Evolutionary conservation across 2,888 invertebrate genomes (phyloP), one percentile per base, ranked within the genome.

Genomic region (Caenorhabditis doughertyi): DNA sequence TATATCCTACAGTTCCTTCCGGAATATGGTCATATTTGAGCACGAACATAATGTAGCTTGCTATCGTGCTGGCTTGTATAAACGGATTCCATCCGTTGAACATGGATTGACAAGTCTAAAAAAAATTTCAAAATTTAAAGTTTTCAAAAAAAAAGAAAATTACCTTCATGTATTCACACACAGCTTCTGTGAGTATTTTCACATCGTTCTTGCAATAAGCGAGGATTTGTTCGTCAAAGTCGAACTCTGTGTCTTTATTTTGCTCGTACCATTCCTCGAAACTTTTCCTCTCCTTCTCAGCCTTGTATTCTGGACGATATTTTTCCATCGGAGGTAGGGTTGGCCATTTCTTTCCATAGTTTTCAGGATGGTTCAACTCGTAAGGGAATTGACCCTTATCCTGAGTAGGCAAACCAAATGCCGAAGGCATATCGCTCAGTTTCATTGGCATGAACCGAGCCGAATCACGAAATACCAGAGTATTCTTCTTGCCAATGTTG

Each of bases 151-250:
- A 47, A 47, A n/a, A 47, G 18, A 3, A 3, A 3, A 5, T 47
- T 47, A 47, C 44, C 13, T 47, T 18, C 5, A 65, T 35, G 13
- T 21, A 65, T 18, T 65, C 35, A 3, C 32, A 8, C 8, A 42
- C 18, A 0, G 68, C 32, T 42, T 25, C 35, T 8, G 32, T 11
- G 0, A 67, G 21, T n/a, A 68, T 53, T 9, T 55, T 1, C 0
- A 55, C 68, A 18, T 68, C 68, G 3, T 23, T 39, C 11, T 53
- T 3, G 9, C 68, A 68, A 18, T 68, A 68, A 1, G 25, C 7
- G 7, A 39, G 0, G 27, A 68, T 68, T 21, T 68, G 42, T 11
- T 35, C 25, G n/a, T 68, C 68, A n/a, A 68, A 68, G 21, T 68
- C 42, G 16, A 55, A 68, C 1, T 13, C 18, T 25, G 18, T 18